Conservation (phyloP, 2,113 vertebrate species). For the Seriola rivoliana region DNA sequence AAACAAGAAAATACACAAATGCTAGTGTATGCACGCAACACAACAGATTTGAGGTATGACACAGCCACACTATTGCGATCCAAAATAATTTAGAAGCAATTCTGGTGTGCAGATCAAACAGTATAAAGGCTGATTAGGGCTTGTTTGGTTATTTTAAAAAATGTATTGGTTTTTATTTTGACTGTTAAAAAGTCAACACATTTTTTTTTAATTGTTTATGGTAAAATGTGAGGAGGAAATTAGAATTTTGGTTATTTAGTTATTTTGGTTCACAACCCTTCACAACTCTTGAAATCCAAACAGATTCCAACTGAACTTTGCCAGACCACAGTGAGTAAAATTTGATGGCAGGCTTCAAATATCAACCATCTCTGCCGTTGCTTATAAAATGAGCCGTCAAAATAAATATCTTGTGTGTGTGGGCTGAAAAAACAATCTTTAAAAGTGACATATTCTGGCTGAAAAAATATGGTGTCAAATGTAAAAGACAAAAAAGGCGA, state of each 20-base stretch:
- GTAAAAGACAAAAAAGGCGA: conserved; percentile 53
- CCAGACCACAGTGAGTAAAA: conserved; percentile 46
- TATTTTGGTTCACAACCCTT: conserved; percentile 13
- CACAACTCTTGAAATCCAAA: conserved; percentile 28
- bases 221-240: background rate
- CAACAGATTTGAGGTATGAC: background rate
- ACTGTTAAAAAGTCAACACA: background rate
- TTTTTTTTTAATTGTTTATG: background rate
- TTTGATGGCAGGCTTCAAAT: conserved; percentile 33
- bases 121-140: background rate
- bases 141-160: background rate
- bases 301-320: conserved; percentile 1
- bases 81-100: background rate
- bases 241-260: background rate
- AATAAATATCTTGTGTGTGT: conserved; percentile 56
- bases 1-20: background rate
- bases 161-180: background rate
- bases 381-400: conserved; percentile 56
- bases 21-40: no score
- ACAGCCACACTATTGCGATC: background rate
- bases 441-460: conserved; percentile 66
- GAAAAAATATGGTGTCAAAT: conserved; percentile 70
- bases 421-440: conserved; percentile 50
- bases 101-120: background rate
- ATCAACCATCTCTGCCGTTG: conserved; percentile 55